Evolutionary conservation across 2,113 vertebrate species (phyloP), one percentile per base, ranked within the genome.

Genomic region (Elgaria multicarinata): DNA sequence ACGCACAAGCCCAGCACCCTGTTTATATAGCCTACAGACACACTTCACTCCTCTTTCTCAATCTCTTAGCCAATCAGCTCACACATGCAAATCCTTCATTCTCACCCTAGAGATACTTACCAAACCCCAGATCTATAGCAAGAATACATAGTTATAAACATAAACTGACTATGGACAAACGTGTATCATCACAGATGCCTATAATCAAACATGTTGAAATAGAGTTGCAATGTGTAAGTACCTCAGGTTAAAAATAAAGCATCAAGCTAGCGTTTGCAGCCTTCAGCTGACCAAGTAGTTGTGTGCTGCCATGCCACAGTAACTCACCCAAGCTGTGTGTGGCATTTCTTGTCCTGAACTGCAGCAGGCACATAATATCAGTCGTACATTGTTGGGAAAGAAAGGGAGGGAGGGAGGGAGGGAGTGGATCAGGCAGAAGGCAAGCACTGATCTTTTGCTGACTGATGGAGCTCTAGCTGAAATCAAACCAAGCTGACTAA

Each of bases 261-360:
- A 80, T 81, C 50, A 9, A 12, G 1, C 31, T 44, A 0, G 0
- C 0, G 42, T 22, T 78, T 55, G 1, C 9, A 20, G 6, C 31
- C 36, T 64, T 14, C 39, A 1, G 0, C 6, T 26, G 16, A 8
- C 28, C 0, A 1, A 0, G 4, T 20, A 71, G 64, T 36, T 7
- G 16, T 80, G 26, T 28, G 24, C 10, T 69, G 44, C 14, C n/a
- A 36, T 53, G 12, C 50, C 33, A 50, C 1, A 31, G 14, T 53
- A 26, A 24, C 33, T 67, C 75, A 50, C 79, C 44, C 58, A 64
- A 83, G 80, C 44, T n/a, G 31, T 36, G 24, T 36, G 13, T 66
- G 28, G 9, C 33, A 28, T n/a, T 89, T 85, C n/a, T 66, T 72
- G 31, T 74, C 20, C 28, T 83, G 39, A 78, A 58, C n/a, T 80